Conservation (phyloP, 2,888 invertebrate genomes). For the Pammene fasciana region DNA sequence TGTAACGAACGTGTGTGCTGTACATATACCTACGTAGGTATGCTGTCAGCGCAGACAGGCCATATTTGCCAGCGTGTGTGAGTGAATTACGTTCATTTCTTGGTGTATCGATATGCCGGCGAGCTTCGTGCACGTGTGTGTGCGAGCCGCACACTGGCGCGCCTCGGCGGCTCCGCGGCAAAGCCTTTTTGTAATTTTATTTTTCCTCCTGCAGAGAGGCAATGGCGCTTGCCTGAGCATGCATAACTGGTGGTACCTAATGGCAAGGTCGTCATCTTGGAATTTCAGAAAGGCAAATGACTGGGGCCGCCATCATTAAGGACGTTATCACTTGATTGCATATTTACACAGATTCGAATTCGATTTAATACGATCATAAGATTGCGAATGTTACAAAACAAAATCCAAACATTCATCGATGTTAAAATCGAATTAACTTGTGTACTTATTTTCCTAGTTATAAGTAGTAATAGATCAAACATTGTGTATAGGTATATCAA, state of each 20-base stretch:
- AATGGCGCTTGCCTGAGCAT: slow-evolving; percentile 55
- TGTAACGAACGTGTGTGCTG: slow-evolving; percentile 34
- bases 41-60: slow-evolving; percentile 31
- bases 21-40: slow-evolving; percentile 34
- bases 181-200: slow-evolving; percentile 79
- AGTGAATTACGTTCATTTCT: slow-evolving; percentile 65
- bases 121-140: slow-evolving; percentile 63
- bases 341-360: background rate
- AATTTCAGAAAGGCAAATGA: slow-evolving; percentile 43
- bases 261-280: slow-evolving; percentile 50
- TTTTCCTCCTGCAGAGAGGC: slow-evolving; percentile 73
- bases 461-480: background rate
- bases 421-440: background rate
- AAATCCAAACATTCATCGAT: background rate
- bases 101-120: slow-evolving; percentile 62
- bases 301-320: background rate
- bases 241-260: slow-evolving; percentile 45
- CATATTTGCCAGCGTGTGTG: slow-evolving; percentile 53
- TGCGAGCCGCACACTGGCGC: slow-evolving; percentile 62
- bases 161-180: slow-evolving; percentile 66
- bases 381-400: background rate
- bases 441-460: background rate
- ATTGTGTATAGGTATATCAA: background rate
- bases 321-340: slow-evolving; percentile 7
- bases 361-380: background rate